These are phyloP conservation scores for Copsychus sechellarum DNA, from an alignment of 2,113 vertebrate species.

Conservation along the genomic window DNA sequence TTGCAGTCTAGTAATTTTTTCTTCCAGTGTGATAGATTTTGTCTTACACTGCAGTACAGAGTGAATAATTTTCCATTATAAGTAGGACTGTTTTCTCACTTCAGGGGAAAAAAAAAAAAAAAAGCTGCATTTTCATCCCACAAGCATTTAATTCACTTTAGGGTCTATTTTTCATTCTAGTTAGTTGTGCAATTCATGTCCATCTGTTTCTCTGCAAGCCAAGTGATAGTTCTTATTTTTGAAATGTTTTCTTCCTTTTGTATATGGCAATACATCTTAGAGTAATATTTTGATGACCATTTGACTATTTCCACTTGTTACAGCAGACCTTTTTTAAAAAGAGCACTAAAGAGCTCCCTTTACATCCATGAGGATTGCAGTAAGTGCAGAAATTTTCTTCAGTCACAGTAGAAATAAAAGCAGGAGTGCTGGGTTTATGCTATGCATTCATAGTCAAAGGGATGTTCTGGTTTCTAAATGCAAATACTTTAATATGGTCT, in stretches of 20 bases:
- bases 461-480: conserved; percentile 57
- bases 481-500: not conserved
- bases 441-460: not conserved
- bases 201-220: conserved; percentile 53
- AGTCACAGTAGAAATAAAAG: conserved; percentile 13
- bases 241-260: conserved; percentile 32
- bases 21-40: conserved; percentile 29
- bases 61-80: conserved; percentile 55
- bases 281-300: not conserved
- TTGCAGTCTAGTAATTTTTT: not conserved
- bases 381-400: conserved; percentile 9
- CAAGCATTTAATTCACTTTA: conserved; percentile 30
- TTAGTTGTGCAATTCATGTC: conserved; percentile 44
- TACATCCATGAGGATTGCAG: not conserved
- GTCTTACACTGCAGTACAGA: conserved; percentile 32
- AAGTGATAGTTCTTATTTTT: conserved; percentile 18
- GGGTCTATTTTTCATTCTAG: conserved; percentile 43
- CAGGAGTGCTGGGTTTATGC: not conserved
- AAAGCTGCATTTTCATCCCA: conserved; percentile 9
- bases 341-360: not conserved
- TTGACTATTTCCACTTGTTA: conserved; percentile 1
- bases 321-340: not conserved
- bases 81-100: conserved; percentile 47
- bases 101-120: not conserved
- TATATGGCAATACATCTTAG: conserved; percentile 11